Evolutionary conservation across 2,113 vertebrate genomes (phyloP).

Genomic region (Amphiprion ocellaris): DNA sequence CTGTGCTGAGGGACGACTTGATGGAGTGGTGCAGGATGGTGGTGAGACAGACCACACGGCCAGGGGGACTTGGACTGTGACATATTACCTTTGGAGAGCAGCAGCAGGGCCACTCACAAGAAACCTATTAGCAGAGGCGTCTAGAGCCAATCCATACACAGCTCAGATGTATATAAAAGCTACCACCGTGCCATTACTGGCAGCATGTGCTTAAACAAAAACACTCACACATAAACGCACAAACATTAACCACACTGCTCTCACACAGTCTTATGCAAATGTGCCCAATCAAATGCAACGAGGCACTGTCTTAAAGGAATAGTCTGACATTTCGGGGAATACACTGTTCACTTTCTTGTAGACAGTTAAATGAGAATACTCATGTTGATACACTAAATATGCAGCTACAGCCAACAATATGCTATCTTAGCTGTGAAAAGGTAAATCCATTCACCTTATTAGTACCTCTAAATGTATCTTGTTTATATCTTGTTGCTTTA

Average conservation of each 20-base stretch:
- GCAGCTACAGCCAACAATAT: not conserved
- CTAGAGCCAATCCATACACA: constrained; percentile 55
- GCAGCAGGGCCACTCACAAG: constrained; percentile 70
- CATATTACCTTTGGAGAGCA: constrained; percentile 79
- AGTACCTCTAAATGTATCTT: not conserved
- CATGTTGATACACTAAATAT: not conserved
- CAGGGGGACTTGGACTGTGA: constrained; percentile 78
- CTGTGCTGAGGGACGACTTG: constrained; percentile 72
- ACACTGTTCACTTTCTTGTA: not conserved
- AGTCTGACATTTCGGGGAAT: not conserved
- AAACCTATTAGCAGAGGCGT: constrained; percentile 78
- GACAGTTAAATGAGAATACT: not conserved
- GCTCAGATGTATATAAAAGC: constrained; percentile 40
- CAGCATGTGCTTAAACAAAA: not conserved
- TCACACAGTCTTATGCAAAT: not conserved
- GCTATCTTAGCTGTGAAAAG: not conserved
- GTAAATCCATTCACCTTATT: not conserved
- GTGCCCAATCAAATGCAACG: not conserved
- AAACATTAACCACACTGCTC: not conserved
- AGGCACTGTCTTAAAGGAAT: not conserved
- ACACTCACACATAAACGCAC: not conserved
- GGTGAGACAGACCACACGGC: constrained; percentile 70
- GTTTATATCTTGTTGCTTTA: not conserved
- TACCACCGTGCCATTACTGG: constrained; percentile 9
- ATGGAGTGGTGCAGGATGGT: constrained; percentile 78